phyloP scores from a whole-genome alignment of 2,888 invertebrate species.

The Steinernema scapterisci region DNA sequence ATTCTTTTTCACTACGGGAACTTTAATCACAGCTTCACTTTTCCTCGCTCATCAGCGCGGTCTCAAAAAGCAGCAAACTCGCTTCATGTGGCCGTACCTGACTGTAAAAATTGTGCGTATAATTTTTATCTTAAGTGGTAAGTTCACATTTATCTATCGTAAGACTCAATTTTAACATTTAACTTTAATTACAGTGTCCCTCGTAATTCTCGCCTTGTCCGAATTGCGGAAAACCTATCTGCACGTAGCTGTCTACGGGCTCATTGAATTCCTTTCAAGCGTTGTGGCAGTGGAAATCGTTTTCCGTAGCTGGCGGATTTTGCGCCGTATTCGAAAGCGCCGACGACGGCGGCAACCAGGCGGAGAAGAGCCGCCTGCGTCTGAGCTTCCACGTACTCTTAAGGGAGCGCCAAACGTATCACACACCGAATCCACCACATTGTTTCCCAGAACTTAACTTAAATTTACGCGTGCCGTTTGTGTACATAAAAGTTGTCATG shows the following conservation, averaged over 20 bases:
- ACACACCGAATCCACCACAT: conserved; percentile 20
- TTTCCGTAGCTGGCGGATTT: background rate
- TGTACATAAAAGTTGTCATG: too few relatives aligned
- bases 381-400: background rate
- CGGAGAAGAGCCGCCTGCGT: background rate
- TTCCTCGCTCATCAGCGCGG: background rate
- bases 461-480: too few relatives aligned
- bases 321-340: background rate
- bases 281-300: conserved; percentile 6
- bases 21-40: background rate
- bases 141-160: background rate
- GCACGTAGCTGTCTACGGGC: background rate
- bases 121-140: background rate
- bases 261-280: conserved; percentile 16
- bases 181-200: conserved; percentile 15
- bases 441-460: background rate
- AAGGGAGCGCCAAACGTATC: conserved; percentile 10
- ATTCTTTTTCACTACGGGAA: conserved; percentile 14
- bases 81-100: conserved; percentile 2
- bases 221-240: conserved; percentile 24
- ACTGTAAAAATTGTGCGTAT: background rate
- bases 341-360: background rate
- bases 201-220: background rate
- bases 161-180: too few relatives aligned
- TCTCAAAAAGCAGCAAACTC: background rate